Percentiles rank a stretch among this genome's conserved stretches.
phyloP scores from a whole-genome alignment of 2,888 invertebrate genomes.

The Temnothorax ravouxi region DNA sequence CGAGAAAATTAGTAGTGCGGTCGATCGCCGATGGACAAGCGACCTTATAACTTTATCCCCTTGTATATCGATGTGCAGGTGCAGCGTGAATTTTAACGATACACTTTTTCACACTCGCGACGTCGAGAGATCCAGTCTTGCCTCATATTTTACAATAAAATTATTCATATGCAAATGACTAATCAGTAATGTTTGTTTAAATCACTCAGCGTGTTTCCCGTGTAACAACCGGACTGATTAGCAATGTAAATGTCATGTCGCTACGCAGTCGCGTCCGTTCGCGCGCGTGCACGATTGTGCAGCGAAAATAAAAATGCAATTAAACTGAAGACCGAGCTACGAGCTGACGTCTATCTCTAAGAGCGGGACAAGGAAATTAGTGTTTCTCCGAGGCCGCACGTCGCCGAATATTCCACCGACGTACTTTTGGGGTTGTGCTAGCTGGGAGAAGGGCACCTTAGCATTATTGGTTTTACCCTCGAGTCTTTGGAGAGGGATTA shows the following conservation, averaged over 20 bases:
- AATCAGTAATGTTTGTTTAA: constrained; percentile 20
- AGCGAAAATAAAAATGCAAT: constrained; percentile 41
- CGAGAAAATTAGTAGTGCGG: constrained; percentile 26
- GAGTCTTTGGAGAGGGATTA: constrained; percentile 67
- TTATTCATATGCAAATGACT: constrained; percentile 23
- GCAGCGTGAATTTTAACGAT: background rate
- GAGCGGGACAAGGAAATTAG: constrained; percentile 82
- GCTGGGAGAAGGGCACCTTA: constrained; percentile 79
- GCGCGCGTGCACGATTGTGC: constrained; percentile 13
- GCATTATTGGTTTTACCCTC: constrained; percentile 85
- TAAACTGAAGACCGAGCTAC: constrained; percentile 48
- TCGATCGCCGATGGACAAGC: constrained; percentile 5
- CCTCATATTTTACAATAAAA: background rate
- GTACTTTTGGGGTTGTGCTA: constrained; percentile 76
- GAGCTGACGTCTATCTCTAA: constrained; percentile 84
- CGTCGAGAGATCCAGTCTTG: background rate
- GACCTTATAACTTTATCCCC: background rate
- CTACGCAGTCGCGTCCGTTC: background rate
- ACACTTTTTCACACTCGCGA: background rate
- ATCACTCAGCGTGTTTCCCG: background rate
- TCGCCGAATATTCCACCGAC: constrained; percentile 78
- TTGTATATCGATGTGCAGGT: background rate
- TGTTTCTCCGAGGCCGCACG: constrained; percentile 80
- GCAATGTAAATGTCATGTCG: constrained; percentile 36
- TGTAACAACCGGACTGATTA: constrained; percentile 26